phyloP scores from a whole-genome alignment of 2,113 vertebrate species.

The Megaleporinus macrocephalus region DNA sequence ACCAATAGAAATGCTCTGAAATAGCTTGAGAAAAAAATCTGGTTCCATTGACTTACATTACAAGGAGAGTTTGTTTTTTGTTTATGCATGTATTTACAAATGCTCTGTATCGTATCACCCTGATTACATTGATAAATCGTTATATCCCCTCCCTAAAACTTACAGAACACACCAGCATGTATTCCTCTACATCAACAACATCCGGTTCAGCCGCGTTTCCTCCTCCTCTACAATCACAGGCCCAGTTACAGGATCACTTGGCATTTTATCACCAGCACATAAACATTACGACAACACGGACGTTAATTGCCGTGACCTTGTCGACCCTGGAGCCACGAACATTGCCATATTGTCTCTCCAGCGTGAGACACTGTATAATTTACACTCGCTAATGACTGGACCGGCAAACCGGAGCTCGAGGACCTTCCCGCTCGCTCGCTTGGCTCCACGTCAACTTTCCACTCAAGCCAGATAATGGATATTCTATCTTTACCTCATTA shows the following conservation, averaged over 20 bases:
- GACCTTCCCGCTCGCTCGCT: conserved; percentile 70
- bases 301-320: conserved; percentile 75
- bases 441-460: conserved; percentile 73
- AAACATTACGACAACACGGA: conserved; percentile 67
- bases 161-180: background rate
- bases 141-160: background rate
- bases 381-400: conserved; percentile 78
- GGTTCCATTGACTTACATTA: too few relatives aligned
- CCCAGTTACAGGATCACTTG: conserved; percentile 68
- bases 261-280: conserved; percentile 71
- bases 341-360: conserved; percentile 80
- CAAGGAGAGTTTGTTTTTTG: too few relatives aligned
- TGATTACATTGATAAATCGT: background rate
- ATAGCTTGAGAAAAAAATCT: too few relatives aligned
- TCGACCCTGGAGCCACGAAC: conserved; percentile 74
- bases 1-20: too few relatives aligned
- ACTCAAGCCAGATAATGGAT: conserved; percentile 72
- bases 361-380: conserved; percentile 78
- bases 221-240: conserved; percentile 45
- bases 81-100: too few relatives aligned
- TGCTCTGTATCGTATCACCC: background rate
- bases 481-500: conserved; percentile 72
- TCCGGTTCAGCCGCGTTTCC: background rate
- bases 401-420: conserved; percentile 70
- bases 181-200: background rate